Conservation (phyloP, 2,113 vertebrate species). For the Psilopogon haemacephalus region DNA sequence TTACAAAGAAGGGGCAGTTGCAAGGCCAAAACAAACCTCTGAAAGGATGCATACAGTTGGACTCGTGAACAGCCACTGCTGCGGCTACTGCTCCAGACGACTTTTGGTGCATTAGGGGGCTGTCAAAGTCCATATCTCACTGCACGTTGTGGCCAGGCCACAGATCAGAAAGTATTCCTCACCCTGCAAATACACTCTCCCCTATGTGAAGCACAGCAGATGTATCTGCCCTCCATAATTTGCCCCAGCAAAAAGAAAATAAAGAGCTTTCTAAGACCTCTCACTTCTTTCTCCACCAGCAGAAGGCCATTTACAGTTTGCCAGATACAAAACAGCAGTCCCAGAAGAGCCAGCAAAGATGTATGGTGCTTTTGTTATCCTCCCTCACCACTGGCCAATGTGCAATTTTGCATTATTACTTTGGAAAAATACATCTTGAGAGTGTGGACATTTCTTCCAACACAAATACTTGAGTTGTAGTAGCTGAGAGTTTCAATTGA, state of each 20-base stretch:
- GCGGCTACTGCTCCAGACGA: background rate
- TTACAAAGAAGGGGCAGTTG: background rate
- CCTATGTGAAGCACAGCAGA: background rate
- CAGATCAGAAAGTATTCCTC: background rate
- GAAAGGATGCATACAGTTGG: background rate
- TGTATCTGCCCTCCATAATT: background rate
- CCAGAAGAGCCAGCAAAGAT: background rate
- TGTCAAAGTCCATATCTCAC: background rate
- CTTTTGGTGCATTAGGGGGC: background rate
- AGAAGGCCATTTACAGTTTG: background rate
- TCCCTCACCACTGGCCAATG: background rate
- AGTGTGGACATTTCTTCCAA: background rate
- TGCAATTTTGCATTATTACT: background rate
- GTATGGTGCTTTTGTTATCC: background rate
- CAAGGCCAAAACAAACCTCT: background rate
- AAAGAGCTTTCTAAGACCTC: background rate
- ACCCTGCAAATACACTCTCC: fast-evolving
- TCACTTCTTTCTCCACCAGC: background rate
- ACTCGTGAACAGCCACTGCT: background rate
- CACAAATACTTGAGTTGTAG: background rate
- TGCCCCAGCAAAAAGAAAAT: background rate
- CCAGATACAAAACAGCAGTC: background rate
- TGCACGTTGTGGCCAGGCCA: fast-evolving
- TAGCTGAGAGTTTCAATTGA: background rate
- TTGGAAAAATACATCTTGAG: background rate